Base-by-base conservation (phyloP, 2,113 vertebrate genomes). In the Mus spicilegus region DNA sequence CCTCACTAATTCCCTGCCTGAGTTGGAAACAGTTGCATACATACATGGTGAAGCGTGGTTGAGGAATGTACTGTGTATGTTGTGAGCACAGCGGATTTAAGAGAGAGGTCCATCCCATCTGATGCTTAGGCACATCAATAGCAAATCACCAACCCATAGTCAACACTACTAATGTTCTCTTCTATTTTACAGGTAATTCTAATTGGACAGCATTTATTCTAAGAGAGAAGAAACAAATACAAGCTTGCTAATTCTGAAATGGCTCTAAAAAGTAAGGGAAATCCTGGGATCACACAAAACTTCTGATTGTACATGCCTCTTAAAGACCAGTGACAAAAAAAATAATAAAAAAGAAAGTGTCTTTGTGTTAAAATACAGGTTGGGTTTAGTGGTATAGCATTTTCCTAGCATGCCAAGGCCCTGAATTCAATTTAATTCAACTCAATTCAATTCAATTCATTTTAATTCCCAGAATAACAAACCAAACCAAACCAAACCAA, bases 161-260 rank as follows among this genome's bases (percentile, higher is more conserved):
- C 36, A 9, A 67, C 49, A 69, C 63, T 77, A 72, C 61, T 69
- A 75, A 87, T 89, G 61, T 75, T 91, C 73, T 49, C 30, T 94
- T 97, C 96, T 73, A 65, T 85, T 95, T 95, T 89, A 58, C 33
- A 58, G 70, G 26, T 82, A 73, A 93, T 19, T 19, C 46, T 94
- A 91, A 75, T 73, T 69, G 33, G 58, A 65, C 16, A 90, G 51
- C 87, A 70, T 65, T 81, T 58, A 75, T 65, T 92, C 84, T 65
- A 87, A 94, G 46, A 94, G 69, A 49, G 28, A 95, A 85, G 73
- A 61, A 95, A 90, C 89, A 76, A 54, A 12, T 94, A 93, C 81
- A 46, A 96, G 63, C 75, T 20, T 0, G 73, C 17, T 67, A 77
- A 89, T 90, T 6, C 26, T 87, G 70, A 96, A 84, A 85, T 24